Conservation (phyloP, 1,140 invertebrate species). For the Aphis gossypii region DNA sequence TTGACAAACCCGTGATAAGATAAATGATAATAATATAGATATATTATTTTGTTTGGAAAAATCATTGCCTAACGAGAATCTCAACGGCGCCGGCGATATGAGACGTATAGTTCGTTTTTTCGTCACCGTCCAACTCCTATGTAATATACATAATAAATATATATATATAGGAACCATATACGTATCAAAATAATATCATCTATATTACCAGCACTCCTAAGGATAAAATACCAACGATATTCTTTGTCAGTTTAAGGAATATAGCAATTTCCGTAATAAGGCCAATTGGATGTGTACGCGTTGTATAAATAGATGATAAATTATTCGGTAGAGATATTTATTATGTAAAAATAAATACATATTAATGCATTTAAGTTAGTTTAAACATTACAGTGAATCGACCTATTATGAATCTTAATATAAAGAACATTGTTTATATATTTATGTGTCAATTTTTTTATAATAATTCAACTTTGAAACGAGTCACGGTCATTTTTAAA, state of each 20-base stretch:
- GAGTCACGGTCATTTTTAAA: too few relatives aligned
- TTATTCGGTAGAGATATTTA: too few relatives aligned
- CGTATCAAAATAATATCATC: background rate
- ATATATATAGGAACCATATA: too few relatives aligned
- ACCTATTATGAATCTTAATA: too few relatives aligned
- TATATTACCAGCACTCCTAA: background rate
- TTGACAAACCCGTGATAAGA: background rate
- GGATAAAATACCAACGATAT: background rate
- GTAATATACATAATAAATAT: background rate
- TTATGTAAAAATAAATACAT: too few relatives aligned
- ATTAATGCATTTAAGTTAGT: too few relatives aligned
- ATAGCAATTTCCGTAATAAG: slow-evolving; percentile 40
- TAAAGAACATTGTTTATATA: too few relatives aligned
- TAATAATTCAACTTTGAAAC: too few relatives aligned
- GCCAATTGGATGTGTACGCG: background rate
- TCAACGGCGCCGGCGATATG: background rate
- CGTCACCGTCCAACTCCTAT: background rate
- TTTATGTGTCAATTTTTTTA: too few relatives aligned
- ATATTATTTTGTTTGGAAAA: slow-evolving; percentile 5
- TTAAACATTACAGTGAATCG: too few relatives aligned
- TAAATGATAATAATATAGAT: background rate
- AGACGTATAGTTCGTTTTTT: background rate
- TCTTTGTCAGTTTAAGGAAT: slow-evolving; percentile 23
- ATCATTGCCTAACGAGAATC: slow-evolving; percentile 18
- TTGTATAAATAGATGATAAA: background rate